Conservation (phyloP, 2,797 vertebrate genomes). For the Synanceia verrucosa region DNA sequence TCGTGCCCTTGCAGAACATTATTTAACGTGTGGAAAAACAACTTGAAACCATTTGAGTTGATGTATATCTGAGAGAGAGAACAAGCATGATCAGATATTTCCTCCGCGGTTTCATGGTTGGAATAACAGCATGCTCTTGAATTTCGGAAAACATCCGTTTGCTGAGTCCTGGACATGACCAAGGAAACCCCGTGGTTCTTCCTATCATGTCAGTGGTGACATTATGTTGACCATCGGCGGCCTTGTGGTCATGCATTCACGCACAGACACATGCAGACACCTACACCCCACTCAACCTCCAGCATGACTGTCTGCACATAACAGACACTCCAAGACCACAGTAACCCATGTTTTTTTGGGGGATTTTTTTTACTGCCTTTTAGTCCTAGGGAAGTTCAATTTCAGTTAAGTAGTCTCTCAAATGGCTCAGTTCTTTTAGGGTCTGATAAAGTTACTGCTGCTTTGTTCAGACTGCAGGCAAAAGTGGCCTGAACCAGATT, state of each 20-base stretch:
- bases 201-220: slow-evolving; percentile 41
- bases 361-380: not conserved
- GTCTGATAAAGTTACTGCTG: not conserved
- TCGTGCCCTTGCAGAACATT: not conserved
- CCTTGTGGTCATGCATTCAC: slow-evolving; percentile 44
- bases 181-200: slow-evolving; percentile 74
- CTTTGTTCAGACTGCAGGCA: not conserved
- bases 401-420: not conserved
- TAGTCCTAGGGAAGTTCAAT: not conserved
- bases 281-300: slow-evolving; percentile 43
- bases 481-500: not conserved
- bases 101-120: slow-evolving; percentile 31
- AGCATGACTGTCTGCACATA: slow-evolving; percentile 53
- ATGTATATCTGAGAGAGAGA: not conserved
- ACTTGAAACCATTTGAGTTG: not conserved
- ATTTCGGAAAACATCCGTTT: slow-evolving; percentile 59
- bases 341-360: slow-evolving; percentile 17
- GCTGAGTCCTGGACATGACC: slow-evolving; percentile 42
- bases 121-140: slow-evolving; percentile 24
- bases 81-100: slow-evolving; percentile 16
- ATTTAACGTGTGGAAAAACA: not conserved
- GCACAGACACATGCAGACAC: slow-evolving; percentile 36
- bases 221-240: slow-evolving; percentile 36
- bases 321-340: slow-evolving; percentile 41
- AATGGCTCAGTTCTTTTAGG: not conserved